Percentiles rank a stretch among this genome's conserved stretches.
Conservation (phyloP, 1,140 invertebrate species). For the Zaprionus africanus region DNA sequence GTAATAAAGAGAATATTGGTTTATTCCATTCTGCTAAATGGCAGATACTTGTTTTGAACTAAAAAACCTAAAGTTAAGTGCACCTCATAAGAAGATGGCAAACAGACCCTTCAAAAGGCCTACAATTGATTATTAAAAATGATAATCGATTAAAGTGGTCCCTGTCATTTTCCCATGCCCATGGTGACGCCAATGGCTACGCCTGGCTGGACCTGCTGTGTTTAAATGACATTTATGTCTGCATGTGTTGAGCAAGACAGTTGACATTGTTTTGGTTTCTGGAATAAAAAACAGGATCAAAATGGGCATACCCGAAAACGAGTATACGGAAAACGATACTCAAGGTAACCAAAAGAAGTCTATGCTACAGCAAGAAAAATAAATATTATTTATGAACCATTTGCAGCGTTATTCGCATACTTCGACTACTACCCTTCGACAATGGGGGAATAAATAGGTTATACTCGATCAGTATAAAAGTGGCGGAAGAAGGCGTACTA, state of each 20-base stretch:
- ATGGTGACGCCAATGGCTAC: neutral
- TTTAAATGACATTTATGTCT: constrained; percentile 82
- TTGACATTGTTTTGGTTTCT: constrained; percentile 78
- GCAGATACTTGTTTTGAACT: constrained; percentile 26
- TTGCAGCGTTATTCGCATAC: constrained; percentile 62
- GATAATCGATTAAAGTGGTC: constrained; percentile 80
- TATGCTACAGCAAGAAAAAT: constrained; percentile 47
- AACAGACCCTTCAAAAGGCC: constrained; percentile 31
- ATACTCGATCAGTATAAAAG: too few relatives aligned
- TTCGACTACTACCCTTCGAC: neutral
- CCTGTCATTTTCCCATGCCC: constrained; percentile 29
- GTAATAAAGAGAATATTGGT: neutral
- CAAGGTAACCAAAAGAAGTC: constrained; percentile 62
- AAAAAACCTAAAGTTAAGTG: constrained; percentile 61
- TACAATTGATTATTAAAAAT: constrained; percentile 84
- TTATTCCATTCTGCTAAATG: neutral
- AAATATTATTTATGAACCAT: constrained; percentile 72
- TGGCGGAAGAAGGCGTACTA: too few relatives aligned
- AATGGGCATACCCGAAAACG: constrained; percentile 66
- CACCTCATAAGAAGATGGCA: constrained; percentile 53
- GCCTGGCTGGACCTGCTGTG: constrained; percentile 44
- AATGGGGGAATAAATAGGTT: too few relatives aligned
- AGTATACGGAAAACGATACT: constrained; percentile 57
- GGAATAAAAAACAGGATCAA: constrained; percentile 58
- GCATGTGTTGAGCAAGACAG: constrained; percentile 84